Conservation (phyloP, 1,140 invertebrate genomes). For the Catajapyx aquilonaris region DNA sequence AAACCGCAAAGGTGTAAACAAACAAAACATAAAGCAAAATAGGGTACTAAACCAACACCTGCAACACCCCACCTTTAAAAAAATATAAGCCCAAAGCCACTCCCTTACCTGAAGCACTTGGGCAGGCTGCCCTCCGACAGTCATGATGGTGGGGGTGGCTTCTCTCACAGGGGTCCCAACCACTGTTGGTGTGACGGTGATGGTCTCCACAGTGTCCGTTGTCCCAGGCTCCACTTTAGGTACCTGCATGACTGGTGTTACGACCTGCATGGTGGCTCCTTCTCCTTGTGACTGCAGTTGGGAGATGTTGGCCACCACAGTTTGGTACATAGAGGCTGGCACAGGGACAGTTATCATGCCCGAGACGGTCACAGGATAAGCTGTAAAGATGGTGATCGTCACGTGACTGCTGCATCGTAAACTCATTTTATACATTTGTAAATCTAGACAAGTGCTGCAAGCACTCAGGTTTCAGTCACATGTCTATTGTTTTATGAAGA, state of each 20-base stretch:
- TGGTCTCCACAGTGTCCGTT: slow-evolving; percentile 37
- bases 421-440: too few species aligned
- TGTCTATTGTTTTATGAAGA: too few species aligned
- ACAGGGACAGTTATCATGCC: slow-evolving; percentile 91
- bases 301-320: slow-evolving; percentile 81
- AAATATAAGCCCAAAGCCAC: too few species aligned
- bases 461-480: too few species aligned
- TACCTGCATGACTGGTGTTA: slow-evolving; percentile 61
- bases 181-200: slow-evolving; percentile 36
- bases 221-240: slow-evolving; percentile 42
- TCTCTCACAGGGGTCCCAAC: slow-evolving; percentile 30
- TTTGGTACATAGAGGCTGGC: slow-evolving; percentile 87
- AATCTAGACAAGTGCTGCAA: too few species aligned
- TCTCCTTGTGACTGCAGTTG: slow-evolving; percentile 48
- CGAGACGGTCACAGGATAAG: slow-evolving; percentile 67
- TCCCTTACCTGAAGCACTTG: neutral
- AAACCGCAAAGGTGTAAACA: too few species aligned
- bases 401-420: too few species aligned
- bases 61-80: too few species aligned
- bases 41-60: too few species aligned
- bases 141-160: neutral
- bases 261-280: slow-evolving; percentile 42
- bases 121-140: neutral
- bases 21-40: too few species aligned
- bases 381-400: slow-evolving; percentile 27